Evolutionary conservation across 2,888 invertebrate species (phyloP).

Genomic region (Dasysyrphus tricinctus): DNA sequence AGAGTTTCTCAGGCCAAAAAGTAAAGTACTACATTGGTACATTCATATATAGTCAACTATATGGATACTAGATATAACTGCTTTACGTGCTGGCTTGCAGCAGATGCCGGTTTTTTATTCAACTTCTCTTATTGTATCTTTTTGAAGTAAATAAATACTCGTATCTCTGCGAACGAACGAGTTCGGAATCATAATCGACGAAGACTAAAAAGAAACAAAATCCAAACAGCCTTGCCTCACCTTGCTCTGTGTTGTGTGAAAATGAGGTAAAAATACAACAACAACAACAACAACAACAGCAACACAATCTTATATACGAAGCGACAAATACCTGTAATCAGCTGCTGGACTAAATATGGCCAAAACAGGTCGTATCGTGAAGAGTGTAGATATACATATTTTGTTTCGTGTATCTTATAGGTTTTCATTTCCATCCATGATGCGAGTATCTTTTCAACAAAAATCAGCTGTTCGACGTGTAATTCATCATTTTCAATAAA

Average conservation of each 20-base stretch:
- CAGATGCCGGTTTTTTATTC: constrained; percentile 65
- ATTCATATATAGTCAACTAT: constrained; percentile 30
- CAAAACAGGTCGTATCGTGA: constrained; percentile 61
- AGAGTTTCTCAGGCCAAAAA: constrained; percentile 67
- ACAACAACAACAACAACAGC: constrained; percentile 34
- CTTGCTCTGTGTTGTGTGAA: constrained; percentile 56
- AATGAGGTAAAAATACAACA: constrained; percentile 52
- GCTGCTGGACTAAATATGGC: constrained; percentile 74
- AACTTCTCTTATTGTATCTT: constrained; percentile 31
- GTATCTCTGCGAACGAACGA: constrained; percentile 51
- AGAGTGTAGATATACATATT: background rate
- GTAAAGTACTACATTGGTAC: constrained; percentile 52
- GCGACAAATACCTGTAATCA: constrained; percentile 73
- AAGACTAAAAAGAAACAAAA: constrained; percentile 43
- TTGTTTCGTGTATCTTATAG: constrained; percentile 50
- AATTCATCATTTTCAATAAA: constrained; percentile 28
- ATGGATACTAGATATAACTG: constrained; percentile 66
- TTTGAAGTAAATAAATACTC: constrained; percentile 10
- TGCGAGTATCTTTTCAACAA: constrained; percentile 31
- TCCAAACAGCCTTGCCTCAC: constrained; percentile 74
- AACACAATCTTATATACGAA: constrained; percentile 2
- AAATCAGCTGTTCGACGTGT: constrained; percentile 66
- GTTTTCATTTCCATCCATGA: constrained; percentile 33
- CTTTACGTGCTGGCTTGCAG: constrained; percentile 62
- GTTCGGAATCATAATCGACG: constrained; percentile 70